A percentile compares a stretch with the other conserved stretches of the same genome.
These are phyloP conservation scores for Aldabrachelys gigantea DNA, from an alignment of 2,113 vertebrate genomes.

Conservation along the genomic window DNA sequence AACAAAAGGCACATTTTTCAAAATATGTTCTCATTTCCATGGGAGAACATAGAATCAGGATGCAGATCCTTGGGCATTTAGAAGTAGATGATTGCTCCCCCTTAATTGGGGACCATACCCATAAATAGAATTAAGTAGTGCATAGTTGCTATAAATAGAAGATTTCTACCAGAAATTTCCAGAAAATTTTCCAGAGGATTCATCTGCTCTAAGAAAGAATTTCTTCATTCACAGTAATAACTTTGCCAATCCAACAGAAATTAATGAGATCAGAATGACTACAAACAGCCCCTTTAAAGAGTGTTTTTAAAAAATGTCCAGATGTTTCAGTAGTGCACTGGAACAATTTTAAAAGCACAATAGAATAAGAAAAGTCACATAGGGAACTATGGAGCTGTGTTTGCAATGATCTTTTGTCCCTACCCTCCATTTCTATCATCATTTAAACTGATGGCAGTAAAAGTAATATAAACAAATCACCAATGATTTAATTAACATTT, in stretches of 20 bases:
- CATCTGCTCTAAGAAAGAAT: constrained; percentile 39
- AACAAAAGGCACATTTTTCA: neutral
- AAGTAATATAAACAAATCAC: neutral
- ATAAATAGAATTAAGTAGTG: neutral
- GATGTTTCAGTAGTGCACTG: neutral
- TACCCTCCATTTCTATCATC: neutral
- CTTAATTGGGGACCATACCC: neutral
- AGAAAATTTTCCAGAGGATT: constrained; percentile 13
- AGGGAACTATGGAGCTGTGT: neutral
- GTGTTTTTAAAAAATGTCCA: neutral
- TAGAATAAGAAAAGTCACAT: neutral
- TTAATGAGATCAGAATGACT: neutral
- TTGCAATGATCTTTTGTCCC: neutral
- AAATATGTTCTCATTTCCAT: neutral
- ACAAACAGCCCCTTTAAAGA: neutral
- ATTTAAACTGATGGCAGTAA: neutral
- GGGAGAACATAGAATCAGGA: neutral
- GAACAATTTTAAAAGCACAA: neutral
- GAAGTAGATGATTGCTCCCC: neutral
- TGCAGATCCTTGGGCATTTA: neutral
- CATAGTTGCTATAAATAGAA: neutral
- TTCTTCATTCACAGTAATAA: constrained; percentile 20
- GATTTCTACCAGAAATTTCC: constrained; percentile 45
- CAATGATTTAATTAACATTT: neutral
- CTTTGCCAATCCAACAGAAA: constrained; percentile 18